Base-by-base conservation (phyloP, 1,140 invertebrate species). In the Drosophila azteca region DNA sequence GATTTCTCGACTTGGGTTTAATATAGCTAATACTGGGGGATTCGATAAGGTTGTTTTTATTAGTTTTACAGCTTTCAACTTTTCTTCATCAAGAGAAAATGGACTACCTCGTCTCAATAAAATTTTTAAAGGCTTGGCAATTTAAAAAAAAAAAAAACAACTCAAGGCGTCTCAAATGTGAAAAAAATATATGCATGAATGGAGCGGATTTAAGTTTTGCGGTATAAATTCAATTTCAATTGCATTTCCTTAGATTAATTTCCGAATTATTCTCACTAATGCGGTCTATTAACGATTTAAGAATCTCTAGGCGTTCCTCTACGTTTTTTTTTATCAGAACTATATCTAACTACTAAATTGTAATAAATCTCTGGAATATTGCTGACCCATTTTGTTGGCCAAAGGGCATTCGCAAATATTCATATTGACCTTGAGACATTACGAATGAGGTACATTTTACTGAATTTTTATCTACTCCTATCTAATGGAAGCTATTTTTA, bases 201-300 rank as follows among this genome's bases (percentile, higher is more conserved):
- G 26, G 2, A 35, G 9, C 2, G n/a, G 6, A 11, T 31, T 7
- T 15, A 51, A 3, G 4, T 48, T 13, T 9, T 24, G 8, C 8
- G 22, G 22, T 11, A 49, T 13, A n/a, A 57, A 57, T 6, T 57
- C 41, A 3, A 29, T 4, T 48, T 48, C 4, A 43, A 55, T 20
- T 8, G 0, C 9, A 57, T 44, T 44, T 57, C 8, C 20, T 29
- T 3, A 26, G 13, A 6, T 57, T 45, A 29, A 57, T 57, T 11
- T 57, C 24, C 6, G 45, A 57, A 44, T 46, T 57, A 29, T 46
- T 3, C n/a, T 45, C 24, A 9, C 22, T 17, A 29, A 57, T 44
- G 26, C 17, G 45, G 20, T 17, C 17, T 46, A 46, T 2, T 15
- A 20, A 46, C 9, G 15, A 22, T 17, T 46, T 15, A 20, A 22